These are phyloP conservation scores for Monoplex corrugatus DNA, from an alignment of 2,888 invertebrate species.

Conservation along the genomic window DNA sequence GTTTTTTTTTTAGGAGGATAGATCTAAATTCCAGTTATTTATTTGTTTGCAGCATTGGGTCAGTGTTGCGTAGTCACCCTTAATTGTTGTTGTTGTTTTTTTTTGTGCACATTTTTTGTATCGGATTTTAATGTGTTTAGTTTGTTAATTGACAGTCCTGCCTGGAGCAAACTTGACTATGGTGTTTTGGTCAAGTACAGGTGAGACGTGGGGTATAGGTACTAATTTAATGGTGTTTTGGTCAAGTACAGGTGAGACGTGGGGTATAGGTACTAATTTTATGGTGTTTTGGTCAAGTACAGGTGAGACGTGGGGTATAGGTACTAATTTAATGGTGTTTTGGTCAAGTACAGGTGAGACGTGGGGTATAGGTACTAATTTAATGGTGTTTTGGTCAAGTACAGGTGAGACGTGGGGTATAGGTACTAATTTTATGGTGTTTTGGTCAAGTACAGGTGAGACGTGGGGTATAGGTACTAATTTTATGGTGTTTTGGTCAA, in stretches of 20 bases:
- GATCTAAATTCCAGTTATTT: neutral
- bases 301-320: conserved; percentile 6
- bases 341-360: neutral
- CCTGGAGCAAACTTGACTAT: conserved; percentile 9
- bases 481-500: neutral
- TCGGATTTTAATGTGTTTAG: too few relatives aligned
- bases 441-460: neutral
- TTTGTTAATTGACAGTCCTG: neutral
- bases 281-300: neutral
- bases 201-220: neutral
- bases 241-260: neutral
- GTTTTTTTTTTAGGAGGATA: neutral
- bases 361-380: neutral
- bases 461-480: neutral
- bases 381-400: neutral
- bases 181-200: neutral
- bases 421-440: neutral
- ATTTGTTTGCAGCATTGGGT: neutral
- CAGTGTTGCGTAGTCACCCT: neutral
- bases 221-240: neutral
- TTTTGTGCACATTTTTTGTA: too few relatives aligned
- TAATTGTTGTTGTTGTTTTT: neutral
- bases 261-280: neutral
- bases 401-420: conserved; percentile 9
- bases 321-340: neutral